Conservation (phyloP, 2,797 vertebrate species). For the Kryptolebias ocellatus region DNA sequence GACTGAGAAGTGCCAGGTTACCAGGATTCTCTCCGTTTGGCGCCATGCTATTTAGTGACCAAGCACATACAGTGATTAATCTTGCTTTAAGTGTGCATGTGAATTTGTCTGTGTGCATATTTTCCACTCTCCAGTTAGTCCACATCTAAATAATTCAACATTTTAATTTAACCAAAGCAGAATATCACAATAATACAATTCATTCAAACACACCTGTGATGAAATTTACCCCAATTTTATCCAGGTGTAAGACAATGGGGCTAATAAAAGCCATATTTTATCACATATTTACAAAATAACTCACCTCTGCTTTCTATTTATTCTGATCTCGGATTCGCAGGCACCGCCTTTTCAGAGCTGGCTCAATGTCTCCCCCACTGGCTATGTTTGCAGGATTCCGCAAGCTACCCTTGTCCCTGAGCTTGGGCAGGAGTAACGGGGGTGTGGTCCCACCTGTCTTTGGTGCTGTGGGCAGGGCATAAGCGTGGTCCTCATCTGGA, state of each 20-base stretch:
- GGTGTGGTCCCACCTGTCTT: constrained; percentile 87
- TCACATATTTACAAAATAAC: constrained; percentile 33
- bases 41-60: constrained; percentile 77
- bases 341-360: constrained; percentile 95
- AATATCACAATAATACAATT: constrained; percentile 1
- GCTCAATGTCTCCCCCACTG: constrained; percentile 90
- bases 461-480: constrained; percentile 92
- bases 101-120: constrained; percentile 32
- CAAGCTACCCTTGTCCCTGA: constrained; percentile 84
- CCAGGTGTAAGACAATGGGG: too few relatives aligned
- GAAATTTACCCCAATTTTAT: not conserved
- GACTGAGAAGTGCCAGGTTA: constrained; percentile 70
- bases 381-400: constrained; percentile 83
- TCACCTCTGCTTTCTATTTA: constrained; percentile 84
- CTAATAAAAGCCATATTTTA: too few relatives aligned
- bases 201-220: constrained; percentile 13
- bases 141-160: constrained; percentile 28
- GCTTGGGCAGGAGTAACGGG: constrained; percentile 78
- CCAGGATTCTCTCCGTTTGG: constrained; percentile 76
- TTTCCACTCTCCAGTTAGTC: constrained; percentile 37
- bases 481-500: constrained; percentile 91
- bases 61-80: constrained; percentile 62
- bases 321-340: constrained; percentile 99
- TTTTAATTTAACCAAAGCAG: constrained; percentile 32
- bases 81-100: constrained; percentile 29